Conservation (phyloP, 1,140 invertebrate genomes). For the Dendroctonus ponderosae region DNA sequence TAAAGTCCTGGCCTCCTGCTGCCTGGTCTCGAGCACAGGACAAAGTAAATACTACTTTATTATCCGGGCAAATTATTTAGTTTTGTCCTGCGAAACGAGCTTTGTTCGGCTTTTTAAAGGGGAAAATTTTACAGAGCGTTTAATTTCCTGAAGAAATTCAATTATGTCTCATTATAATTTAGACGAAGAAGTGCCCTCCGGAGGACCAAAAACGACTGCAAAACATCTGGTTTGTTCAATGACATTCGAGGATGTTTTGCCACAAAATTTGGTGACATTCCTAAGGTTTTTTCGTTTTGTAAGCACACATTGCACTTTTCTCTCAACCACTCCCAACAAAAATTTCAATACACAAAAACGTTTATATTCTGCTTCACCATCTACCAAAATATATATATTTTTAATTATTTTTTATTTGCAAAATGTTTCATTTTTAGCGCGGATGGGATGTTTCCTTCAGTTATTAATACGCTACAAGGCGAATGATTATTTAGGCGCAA, state of each 20-base stretch:
- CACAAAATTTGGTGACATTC: background rate
- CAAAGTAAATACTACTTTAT: conserved; percentile 33
- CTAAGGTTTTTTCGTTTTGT: background rate
- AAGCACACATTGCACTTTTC: background rate
- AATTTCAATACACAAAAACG: background rate
- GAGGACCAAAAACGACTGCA: conserved; percentile 11
- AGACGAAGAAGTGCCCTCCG: conserved; percentile 8
- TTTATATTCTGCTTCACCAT: no score
- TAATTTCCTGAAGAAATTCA: conserved; percentile 30
- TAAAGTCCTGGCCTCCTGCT: conserved; percentile 17
- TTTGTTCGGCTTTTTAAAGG: conserved; percentile 26
- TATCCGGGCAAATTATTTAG: conserved; percentile 34
- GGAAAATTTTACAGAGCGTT: conserved; percentile 26
- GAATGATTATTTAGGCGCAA: no score
- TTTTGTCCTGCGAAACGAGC: conserved; percentile 22
- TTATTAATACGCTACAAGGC: no score
- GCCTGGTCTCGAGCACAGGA: conserved; percentile 12
- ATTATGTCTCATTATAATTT: conserved; percentile 33
- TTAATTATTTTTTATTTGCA: no score
- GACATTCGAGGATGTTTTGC: background rate
- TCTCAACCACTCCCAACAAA: background rate
- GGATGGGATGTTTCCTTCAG: no score
- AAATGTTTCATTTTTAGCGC: no score
- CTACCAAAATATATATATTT: no score
- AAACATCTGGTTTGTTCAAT: conserved; percentile 5